phyloP scores from a whole-genome alignment of 2,888 invertebrate species.

The Stenolophus ochropezus region DNA sequence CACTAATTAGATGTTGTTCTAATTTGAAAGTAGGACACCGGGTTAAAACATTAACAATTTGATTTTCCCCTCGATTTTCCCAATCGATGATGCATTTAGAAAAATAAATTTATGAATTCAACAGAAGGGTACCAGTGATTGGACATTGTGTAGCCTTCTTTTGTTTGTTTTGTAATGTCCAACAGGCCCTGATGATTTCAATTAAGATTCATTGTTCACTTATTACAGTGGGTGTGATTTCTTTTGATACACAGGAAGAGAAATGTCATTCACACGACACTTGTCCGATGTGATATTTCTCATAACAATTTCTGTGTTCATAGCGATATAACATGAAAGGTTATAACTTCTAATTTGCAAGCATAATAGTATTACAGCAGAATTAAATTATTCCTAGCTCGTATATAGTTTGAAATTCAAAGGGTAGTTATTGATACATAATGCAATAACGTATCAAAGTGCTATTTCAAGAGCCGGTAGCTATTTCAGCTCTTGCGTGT shows the following conservation, averaged over 20 bases:
- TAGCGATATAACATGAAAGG: too few species aligned
- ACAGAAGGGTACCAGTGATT: conserved; percentile 14
- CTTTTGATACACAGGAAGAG: too few species aligned
- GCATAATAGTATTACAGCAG: not conserved
- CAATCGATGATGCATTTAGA: conserved; percentile 4
- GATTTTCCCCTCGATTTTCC: not conserved
- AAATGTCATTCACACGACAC: too few species aligned
- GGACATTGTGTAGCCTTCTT: not conserved
- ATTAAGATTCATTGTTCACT: conserved; percentile 56
- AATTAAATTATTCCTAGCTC: conserved; percentile 19
- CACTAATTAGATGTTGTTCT: not conserved
- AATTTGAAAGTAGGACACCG: not conserved
- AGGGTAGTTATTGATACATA: conserved; percentile 31
- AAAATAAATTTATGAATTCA: not conserved
- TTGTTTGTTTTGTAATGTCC: conserved; percentile 29
- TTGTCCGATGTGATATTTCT: not conserved
- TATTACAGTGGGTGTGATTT: conserved; percentile 43
- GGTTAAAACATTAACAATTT: conserved; percentile 1
- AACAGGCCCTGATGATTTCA: conserved; percentile 34
- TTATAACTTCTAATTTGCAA: too few species aligned
- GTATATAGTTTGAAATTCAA: not conserved
- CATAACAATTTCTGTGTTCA: not conserved
- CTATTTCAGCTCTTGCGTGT: conserved; percentile 2
- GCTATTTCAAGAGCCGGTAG: conserved; percentile 8
- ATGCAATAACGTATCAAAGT: conserved; percentile 29